These are phyloP conservation scores for Zaprionus ghesquierei DNA, from an alignment of 1,140 invertebrate genomes.

Conservation along the genomic window DNA sequence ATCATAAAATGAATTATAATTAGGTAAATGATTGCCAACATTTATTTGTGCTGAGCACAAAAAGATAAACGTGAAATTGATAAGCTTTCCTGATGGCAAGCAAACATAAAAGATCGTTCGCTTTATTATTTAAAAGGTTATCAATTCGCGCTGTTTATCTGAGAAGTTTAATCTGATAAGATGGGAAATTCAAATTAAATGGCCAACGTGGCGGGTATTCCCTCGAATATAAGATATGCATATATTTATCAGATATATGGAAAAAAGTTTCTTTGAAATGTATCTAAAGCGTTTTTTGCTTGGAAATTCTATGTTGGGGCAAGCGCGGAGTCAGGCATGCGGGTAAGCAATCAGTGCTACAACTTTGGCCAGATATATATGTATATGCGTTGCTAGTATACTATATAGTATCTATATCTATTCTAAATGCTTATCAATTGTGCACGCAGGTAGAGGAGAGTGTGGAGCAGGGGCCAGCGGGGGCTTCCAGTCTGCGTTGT, in stretches of 20 bases:
- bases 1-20: slow-evolving; percentile 60
- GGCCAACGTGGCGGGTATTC: slow-evolving; percentile 2
- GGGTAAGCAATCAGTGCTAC: slow-evolving; percentile 11
- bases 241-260: neutral
- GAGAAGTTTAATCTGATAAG: slow-evolving; percentile 24
- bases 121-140: slow-evolving; percentile 64
- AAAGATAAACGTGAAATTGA: slow-evolving; percentile 54
- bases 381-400: neutral
- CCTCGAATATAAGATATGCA: neutral
- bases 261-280: slow-evolving; percentile 17
- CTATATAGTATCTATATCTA: slow-evolving; percentile 42
- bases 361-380: slow-evolving; percentile 34
- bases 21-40: slow-evolving; percentile 57
- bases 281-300: slow-evolving; percentile 17
- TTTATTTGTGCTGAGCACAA: slow-evolving; percentile 47
- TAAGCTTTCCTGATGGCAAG: slow-evolving; percentile 23
- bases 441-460: slow-evolving; percentile 3
- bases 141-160: slow-evolving; percentile 63
- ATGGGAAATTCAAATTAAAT: slow-evolving; percentile 23
- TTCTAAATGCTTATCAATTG: slow-evolving; percentile 47
- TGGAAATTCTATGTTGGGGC: too few relatives aligned
- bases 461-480: too few relatives aligned
- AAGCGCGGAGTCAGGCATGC: neutral
- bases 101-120: slow-evolving; percentile 49
- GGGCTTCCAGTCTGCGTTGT: slow-evolving; percentile 40